Evolutionary conservation across 2,888 invertebrate genomes (phyloP), one percentile per base, ranked within the genome.

Genomic region (Hydriomena furcata): DNA sequence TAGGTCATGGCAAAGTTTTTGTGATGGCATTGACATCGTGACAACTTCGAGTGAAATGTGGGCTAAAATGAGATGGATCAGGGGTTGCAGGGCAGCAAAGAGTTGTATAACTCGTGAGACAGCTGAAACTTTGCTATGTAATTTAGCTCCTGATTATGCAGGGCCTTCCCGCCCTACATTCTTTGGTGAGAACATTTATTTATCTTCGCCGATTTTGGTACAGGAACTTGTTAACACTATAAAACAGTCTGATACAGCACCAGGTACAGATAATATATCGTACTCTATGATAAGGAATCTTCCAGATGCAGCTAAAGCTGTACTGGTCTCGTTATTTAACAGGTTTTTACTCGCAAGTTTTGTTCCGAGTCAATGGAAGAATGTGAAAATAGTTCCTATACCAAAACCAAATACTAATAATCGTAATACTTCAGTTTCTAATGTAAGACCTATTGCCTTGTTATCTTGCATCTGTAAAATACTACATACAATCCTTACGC

Each of bases 331-430:
- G 1, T 8, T 59, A 1, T 59, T 44, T 35, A 54, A 59, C 10
- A 0, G 27, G 5, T 42, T 42, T 23, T 31, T 24, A n/a, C 31
- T 8, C 2, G 0, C n/a, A 5, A 37, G 57, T 8, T 45, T 57
- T 28, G 52, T 60, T 7, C 64, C 61, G 0, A 8, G 1, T 5
- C 64, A 68, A 17, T 66, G 61, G 62, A 40, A 58, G 7, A 30
- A 56, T 3, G 40, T 62, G 5, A 32, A 5, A 2, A 54, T 63
- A 5, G 24, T 55, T 1, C 58, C 63, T 7, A 57, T 63, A 1
- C 62, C 63, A 0, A 66, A 64, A 43, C 48, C 50, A 1, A 52
- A 44, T n/a, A 8, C 28, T 6, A n/a, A n/a, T n/a, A n/a, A n/a
- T n/a, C n/a, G n/a, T n/a, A n/a, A 51, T 1, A 52, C 44, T n/a